Percentiles rank a stretch among this genome's conserved stretches.
phyloP scores from a whole-genome alignment of 2,888 invertebrate species.

The Panzeria rudis region DNA sequence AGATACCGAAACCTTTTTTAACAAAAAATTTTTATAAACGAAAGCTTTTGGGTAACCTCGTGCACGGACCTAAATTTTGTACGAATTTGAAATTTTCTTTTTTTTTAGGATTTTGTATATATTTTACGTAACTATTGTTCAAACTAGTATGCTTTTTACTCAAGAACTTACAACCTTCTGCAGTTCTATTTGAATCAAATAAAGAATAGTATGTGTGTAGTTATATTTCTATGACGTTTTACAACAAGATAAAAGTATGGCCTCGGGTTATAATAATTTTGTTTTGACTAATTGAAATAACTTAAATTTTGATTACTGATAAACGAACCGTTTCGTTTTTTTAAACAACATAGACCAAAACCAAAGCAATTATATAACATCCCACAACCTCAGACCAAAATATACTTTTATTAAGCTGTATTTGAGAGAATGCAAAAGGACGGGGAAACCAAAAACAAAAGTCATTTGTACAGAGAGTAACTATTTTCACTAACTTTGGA shows the following conservation, averaged over 20 bases:
- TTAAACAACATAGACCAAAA: conserved; percentile 53
- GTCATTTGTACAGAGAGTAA: conserved; percentile 46
- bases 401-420: conserved; percentile 34
- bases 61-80: background rate
- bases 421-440: background rate
- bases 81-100: background rate
- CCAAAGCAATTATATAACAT: conserved; percentile 61
- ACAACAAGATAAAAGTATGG: conserved; percentile 52
- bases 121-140: background rate
- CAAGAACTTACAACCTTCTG: conserved; percentile 10
- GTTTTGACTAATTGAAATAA: conserved; percentile 75
- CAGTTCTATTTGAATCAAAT: conserved; percentile 15
- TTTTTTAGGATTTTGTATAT: background rate
- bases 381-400: conserved; percentile 40
- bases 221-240: conserved; percentile 14
- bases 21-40: no score
- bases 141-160: background rate
- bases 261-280: conserved; percentile 57
- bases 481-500: conserved; percentile 39
- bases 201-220: background rate
- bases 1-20: no score
- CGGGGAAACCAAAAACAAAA: conserved; percentile 27
- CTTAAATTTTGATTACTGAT: conserved; percentile 78
- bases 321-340: conserved; percentile 75
- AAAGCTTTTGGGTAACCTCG: no score